Evolutionary conservation across 2,888 invertebrate genomes (phyloP).

Genomic region (Eledona agricola): DNA sequence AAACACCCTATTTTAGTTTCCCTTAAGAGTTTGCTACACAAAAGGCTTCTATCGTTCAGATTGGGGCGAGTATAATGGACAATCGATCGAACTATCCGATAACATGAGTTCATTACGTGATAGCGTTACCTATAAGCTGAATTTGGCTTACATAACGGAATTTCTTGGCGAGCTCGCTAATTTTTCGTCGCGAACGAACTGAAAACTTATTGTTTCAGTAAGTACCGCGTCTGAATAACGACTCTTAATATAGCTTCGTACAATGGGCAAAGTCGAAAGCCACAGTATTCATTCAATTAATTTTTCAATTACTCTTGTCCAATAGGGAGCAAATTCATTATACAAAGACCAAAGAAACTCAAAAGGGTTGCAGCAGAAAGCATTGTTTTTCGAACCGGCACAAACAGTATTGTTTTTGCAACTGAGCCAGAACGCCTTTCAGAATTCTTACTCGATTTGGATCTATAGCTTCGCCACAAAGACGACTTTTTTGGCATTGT

Average conservation of each 20-base stretch:
- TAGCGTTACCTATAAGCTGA: constrained; percentile 51
- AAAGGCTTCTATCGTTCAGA: constrained; percentile 55
- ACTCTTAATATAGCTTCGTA: constrained; percentile 53
- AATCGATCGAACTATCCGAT: constrained; percentile 59
- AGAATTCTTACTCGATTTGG: constrained; percentile 4
- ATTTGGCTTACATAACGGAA: constrained; percentile 29
- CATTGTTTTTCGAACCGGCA: constrained; percentile 54
- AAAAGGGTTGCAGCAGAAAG: constrained; percentile 55
- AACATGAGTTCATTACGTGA: constrained; percentile 61
- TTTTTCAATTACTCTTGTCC: constrained; percentile 60
- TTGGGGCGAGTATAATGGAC: constrained; percentile 59
- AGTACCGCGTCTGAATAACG: constrained; percentile 48
- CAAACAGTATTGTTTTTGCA: constrained; percentile 50
- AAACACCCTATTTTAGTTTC: constrained; percentile 60
- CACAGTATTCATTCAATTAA: constrained; percentile 61
- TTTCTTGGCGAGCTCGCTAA: too few relatives aligned
- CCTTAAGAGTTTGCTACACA: constrained; percentile 54
- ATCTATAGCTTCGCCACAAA: too few relatives aligned
- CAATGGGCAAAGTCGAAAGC: constrained; percentile 58
- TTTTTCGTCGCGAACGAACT: constrained; percentile 38
- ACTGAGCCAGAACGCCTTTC: constrained; percentile 42
- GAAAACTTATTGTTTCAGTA: constrained; percentile 37
- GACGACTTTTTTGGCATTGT: too few relatives aligned
- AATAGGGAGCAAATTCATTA: constrained; percentile 57
- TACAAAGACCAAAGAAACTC: constrained; percentile 53